Conservation (phyloP, 2,113 vertebrate species). For the Parus major region DNA sequence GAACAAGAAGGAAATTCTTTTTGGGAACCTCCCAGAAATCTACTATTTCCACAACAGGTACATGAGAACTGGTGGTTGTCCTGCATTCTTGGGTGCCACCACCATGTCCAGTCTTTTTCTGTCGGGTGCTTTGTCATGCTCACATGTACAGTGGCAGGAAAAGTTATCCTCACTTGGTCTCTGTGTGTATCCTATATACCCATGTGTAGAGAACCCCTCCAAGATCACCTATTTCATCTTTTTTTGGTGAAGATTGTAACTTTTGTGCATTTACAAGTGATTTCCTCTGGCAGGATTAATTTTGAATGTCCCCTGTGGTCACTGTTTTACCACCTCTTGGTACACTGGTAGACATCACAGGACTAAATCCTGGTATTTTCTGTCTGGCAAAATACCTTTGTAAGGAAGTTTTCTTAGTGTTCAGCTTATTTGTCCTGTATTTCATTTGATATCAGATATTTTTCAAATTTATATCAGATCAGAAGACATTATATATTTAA, state of each 20-base stretch:
- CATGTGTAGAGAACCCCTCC: not conserved
- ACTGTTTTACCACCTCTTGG: not conserved
- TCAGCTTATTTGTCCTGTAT: not conserved
- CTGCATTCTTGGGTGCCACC: not conserved
- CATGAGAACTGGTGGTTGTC: not conserved
- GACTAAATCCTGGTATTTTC: not conserved
- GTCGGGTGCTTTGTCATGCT: not conserved
- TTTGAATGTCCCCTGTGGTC: not conserved
- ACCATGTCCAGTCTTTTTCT: not conserved
- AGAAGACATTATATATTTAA: not conserved
- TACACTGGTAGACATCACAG: not conserved
- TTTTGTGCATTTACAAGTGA: not conserved
- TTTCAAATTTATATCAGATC: not conserved
- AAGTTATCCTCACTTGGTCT: not conserved
- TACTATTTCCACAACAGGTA: conserved; percentile 93
- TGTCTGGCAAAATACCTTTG: not conserved
- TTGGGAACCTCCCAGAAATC: conserved; percentile 92
- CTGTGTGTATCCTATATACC: not conserved
- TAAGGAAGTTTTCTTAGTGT: not conserved
- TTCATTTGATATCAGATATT: not conserved
- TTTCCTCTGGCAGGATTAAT: not conserved
- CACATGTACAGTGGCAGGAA: not conserved
- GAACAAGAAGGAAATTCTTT: conserved; percentile 91
- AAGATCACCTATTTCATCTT: not conserved
- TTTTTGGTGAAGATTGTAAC: not conserved